Evolutionary conservation across 2,797 vertebrate species (phyloP).

Genomic region (Echiichthys vipera): DNA sequence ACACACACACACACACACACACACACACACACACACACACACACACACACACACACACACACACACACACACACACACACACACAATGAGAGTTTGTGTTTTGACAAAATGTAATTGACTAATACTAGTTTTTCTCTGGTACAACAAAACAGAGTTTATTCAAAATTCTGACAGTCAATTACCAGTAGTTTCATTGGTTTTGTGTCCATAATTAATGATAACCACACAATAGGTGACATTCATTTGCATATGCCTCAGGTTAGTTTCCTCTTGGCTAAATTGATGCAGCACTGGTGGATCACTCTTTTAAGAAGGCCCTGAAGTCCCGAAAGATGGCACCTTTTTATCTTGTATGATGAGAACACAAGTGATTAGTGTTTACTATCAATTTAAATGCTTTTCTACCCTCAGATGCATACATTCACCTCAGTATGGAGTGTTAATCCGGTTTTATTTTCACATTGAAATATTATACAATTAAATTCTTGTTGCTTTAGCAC

Average conservation of each 20-base stretch:
- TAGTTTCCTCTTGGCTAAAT: background rate
- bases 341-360: background rate
- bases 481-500: background rate
- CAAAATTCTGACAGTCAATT: conserved; percentile 56
- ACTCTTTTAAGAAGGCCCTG: background rate
- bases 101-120: conserved; percentile 32
- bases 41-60: conserved; percentile 37
- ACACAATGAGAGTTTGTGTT: conserved; percentile 26
- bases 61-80: conserved; percentile 34
- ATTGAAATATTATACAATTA: background rate
- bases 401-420: background rate
- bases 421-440: background rate
- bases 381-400: background rate
- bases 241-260: background rate
- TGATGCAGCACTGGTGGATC: background rate
- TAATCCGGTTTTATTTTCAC: background rate
- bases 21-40: conserved; percentile 33
- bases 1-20: conserved; percentile 32
- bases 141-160: conserved; percentile 38
- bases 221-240: background rate
- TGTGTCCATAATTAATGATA: background rate
- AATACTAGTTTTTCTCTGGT: conserved; percentile 6
- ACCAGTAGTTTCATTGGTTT: background rate
- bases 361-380: background rate
- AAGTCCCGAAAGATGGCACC: background rate